These are phyloP conservation scores for Ursus arctos DNA, from an alignment of 2,113 vertebrate species.

Conservation along the genomic window DNA sequence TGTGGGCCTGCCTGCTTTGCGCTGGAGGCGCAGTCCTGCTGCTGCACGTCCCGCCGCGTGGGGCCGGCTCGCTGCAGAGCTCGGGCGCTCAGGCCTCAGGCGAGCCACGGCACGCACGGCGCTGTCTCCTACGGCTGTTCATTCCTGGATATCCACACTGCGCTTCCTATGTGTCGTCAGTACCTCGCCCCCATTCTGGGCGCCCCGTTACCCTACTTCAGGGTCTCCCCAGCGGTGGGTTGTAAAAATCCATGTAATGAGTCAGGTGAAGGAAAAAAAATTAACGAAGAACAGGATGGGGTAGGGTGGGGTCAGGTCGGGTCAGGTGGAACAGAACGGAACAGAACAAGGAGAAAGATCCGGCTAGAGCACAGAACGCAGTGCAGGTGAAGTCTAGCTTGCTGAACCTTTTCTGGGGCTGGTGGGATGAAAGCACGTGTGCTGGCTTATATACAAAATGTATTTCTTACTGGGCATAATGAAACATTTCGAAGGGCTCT, in stretches of 20 bases:
- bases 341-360: neutral
- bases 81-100: neutral
- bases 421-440: neutral
- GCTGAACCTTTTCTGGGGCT: neutral
- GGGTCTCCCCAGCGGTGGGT: neutral
- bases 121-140: neutral
- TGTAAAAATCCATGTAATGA: neutral
- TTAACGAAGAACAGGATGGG: neutral
- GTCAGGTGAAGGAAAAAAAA: neutral
- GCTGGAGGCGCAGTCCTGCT: neutral
- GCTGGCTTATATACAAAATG: neutral
- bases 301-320: neutral
- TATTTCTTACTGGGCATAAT: neutral
- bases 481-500: neutral
- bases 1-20: neutral
- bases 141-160: neutral
- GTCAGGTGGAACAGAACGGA: too few species aligned
- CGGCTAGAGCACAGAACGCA: neutral
- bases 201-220: neutral
- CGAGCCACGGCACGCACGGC: accelerated
- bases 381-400: neutral
- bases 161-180: neutral
- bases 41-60: accelerated
- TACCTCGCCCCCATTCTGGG: neutral
- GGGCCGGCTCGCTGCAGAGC: neutral